Evolutionary conservation across 2,113 vertebrate genomes (phyloP).

Genomic region (Platysteira castanea): DNA sequence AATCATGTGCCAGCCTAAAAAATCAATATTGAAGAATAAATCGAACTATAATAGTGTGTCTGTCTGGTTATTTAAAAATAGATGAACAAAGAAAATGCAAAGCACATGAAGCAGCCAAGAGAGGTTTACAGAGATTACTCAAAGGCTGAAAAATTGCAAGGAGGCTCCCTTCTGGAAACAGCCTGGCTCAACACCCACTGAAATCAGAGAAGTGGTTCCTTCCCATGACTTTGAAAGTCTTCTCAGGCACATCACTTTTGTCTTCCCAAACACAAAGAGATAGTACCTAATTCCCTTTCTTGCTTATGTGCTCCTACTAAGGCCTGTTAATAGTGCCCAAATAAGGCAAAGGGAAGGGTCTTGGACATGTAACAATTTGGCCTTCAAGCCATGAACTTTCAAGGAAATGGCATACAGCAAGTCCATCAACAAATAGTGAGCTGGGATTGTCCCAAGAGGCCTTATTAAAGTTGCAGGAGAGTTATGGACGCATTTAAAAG

Average conservation of each 20-base stretch:
- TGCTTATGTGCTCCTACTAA: neutral
- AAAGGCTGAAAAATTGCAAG: neutral
- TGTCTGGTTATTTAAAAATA: conserved; percentile 27
- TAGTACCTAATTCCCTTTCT: neutral
- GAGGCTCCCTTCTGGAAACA: neutral
- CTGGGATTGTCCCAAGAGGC: neutral
- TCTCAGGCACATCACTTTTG: neutral
- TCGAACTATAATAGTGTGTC: neutral
- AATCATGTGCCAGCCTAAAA: neutral
- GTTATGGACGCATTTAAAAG: neutral
- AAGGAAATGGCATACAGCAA: neutral
- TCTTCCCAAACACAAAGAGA: neutral
- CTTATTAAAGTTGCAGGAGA: neutral
- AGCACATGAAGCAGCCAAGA: neutral
- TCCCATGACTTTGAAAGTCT: neutral
- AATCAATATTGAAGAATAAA: conserved; percentile 14
- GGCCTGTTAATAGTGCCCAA: neutral
- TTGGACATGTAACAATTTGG: neutral
- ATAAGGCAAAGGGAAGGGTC: neutral
- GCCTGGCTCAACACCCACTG: neutral
- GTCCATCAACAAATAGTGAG: neutral
- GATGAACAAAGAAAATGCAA: neutral
- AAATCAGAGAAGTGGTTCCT: neutral
- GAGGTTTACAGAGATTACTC: neutral
- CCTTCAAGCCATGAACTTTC: neutral